phyloP scores from a whole-genome alignment of 1,140 invertebrate genomes.

The Arctopsyche grandis region DNA sequence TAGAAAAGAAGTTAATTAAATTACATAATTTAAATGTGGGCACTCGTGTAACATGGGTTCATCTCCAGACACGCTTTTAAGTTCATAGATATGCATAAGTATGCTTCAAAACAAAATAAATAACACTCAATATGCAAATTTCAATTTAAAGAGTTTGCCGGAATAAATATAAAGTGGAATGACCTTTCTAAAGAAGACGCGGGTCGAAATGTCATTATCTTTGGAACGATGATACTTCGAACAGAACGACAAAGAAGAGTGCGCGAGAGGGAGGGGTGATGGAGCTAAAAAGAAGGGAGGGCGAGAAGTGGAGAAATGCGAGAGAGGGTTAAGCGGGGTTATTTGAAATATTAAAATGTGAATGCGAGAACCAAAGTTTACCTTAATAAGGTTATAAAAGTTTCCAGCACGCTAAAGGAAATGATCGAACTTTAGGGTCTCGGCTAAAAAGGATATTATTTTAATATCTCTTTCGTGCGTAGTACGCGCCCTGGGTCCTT shows the following conservation, averaged over 20 bases:
- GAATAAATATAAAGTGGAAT: neutral
- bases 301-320: neutral
- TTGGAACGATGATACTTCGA: neutral
- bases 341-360: constrained; percentile 54
- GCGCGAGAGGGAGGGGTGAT: neutral
- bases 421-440: constrained; percentile 47
- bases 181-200: neutral
- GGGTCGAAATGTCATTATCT: constrained; percentile 7
- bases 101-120: too few relatives aligned
- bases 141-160: too few relatives aligned
- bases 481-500: neutral
- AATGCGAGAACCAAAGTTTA: constrained; percentile 51
- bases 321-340: constrained; percentile 8
- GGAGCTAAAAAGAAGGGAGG: neutral
- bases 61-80: too few relatives aligned
- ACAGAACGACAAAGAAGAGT: constrained; percentile 1
- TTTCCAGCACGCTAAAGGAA: constrained; percentile 41
- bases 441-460: constrained; percentile 43
- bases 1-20: too few relatives aligned
- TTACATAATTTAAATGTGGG: too few relatives aligned
- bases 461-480: constrained; percentile 26
- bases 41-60: too few relatives aligned
- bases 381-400: constrained; percentile 53
- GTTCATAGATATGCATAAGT: too few relatives aligned
- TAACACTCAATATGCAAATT: too few relatives aligned